phyloP scores from a whole-genome alignment of 1,140 invertebrate genomes.

The Subanguina moxae region DNA sequence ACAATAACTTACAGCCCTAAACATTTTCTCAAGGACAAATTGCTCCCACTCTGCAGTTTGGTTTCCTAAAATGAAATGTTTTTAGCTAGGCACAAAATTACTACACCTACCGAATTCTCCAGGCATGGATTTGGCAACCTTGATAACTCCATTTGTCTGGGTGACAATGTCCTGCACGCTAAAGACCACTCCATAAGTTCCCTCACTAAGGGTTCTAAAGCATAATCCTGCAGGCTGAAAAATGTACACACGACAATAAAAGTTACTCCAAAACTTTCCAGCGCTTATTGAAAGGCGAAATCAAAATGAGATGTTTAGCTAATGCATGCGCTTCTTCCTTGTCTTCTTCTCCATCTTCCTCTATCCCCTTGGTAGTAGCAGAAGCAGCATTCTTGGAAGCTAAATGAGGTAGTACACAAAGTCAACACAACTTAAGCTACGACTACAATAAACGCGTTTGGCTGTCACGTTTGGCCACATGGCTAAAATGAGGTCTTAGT shows the following conservation, averaged over 20 bases:
- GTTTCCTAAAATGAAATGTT: conserved; percentile 24
- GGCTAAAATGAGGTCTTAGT: too few relatives aligned
- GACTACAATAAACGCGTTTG: too few relatives aligned
- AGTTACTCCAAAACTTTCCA: conserved; percentile 24
- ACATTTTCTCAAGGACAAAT: conserved; percentile 34
- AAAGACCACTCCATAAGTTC: conserved; percentile 44
- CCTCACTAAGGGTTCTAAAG: conserved; percentile 34
- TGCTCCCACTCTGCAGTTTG: conserved; percentile 41
- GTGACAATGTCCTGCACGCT: conserved; percentile 26
- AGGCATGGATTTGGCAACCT: conserved; percentile 28
- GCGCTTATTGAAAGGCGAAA: conserved; percentile 34
- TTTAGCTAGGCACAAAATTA: not conserved
- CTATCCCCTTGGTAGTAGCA: not conserved
- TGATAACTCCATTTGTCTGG: conserved; percentile 32
- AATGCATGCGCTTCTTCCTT: not conserved
- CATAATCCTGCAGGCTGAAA: conserved; percentile 12
- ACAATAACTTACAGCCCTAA: conserved; percentile 11
- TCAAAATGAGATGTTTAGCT: not conserved
- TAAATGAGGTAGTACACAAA: too few relatives aligned
- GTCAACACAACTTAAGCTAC: too few relatives aligned
- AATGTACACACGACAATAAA: not conserved
- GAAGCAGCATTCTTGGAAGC: not conserved
- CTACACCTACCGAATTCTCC: not conserved
- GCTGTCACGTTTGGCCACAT: too few relatives aligned
- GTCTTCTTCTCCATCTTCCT: not conserved